phyloP scores from a whole-genome alignment of 2,797 vertebrate species.

The Dallia pectoralis region DNA sequence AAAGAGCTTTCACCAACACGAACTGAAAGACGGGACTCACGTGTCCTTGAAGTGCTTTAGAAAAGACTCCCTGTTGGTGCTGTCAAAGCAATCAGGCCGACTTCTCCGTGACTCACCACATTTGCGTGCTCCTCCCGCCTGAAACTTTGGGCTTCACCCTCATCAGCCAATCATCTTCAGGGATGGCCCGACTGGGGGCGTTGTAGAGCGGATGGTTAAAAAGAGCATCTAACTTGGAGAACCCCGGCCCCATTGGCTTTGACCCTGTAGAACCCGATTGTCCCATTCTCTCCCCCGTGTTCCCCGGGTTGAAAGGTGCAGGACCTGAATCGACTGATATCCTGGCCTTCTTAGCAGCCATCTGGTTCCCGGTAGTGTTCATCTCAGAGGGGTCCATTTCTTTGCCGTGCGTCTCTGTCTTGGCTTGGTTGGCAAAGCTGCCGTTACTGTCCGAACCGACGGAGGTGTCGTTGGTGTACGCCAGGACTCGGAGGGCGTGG shows the following conservation, averaged over 20 bases:
- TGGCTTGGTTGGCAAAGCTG: not conserved
- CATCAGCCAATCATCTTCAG: constrained; percentile 78
- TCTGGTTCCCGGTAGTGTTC: not conserved
- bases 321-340: not conserved
- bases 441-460: not conserved
- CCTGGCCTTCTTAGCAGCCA: not conserved
- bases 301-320: not conserved
- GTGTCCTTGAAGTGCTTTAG: not conserved
- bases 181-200: constrained; percentile 45
- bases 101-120: constrained; percentile 70
- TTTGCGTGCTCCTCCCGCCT: constrained; percentile 56
- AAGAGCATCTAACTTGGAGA: constrained; percentile 69
- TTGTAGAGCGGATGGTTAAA: constrained; percentile 80
- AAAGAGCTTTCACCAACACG: not conserved
- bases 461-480: constrained; percentile 47
- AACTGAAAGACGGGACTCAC: not conserved
- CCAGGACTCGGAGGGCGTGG: constrained; percentile 54
- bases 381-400: constrained; percentile 20
- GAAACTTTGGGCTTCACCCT: constrained; percentile 66
- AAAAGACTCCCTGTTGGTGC: no score
- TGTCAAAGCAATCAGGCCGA: not conserved
- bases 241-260: constrained; percentile 19
- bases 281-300: not conserved
- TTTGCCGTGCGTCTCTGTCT: constrained; percentile 22
- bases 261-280: not conserved